Evolutionary conservation across 2,113 vertebrate genomes (phyloP), one percentile per base, ranked within the genome.

Genomic region (Urocitellus parryii): DNA sequence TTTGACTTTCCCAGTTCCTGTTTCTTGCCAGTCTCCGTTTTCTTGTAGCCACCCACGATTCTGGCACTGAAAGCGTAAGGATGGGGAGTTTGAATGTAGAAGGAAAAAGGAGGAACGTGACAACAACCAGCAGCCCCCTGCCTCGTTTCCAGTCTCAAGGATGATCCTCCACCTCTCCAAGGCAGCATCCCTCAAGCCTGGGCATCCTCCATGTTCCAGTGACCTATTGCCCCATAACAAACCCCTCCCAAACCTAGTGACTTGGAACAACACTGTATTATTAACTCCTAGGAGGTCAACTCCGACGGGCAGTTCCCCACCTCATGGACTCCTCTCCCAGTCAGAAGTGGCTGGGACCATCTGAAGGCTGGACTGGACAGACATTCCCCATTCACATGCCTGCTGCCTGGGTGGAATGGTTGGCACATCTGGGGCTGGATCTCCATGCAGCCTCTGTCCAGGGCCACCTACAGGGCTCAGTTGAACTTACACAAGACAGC

Each of bases 1-100:
- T 97, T 87, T 80, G 94, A 97, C 96, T 97, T 98, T 96, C 94
- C 87, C 88, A 95, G 96, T 97, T 98, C 97, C 97, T 97, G 97
- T 98, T 97, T 97, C 97, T 97, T 96, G 97, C 97, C 96, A 95
- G 95, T 97, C 97, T 97, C 91, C 45, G 63, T 88, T 98, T 97
- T 91, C 96, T 94, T 79, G 77, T 88, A 96, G 96, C 95, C 97
- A 93, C 97, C 97, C 97, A 98, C 97, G 91, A 77, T 94, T 88
- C 96, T 97, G 97, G 97, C 97, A 95, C 84, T 17, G 93, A 90
- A 42, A 16, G 37, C 45, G 17, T 45, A 91, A 88, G 95, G 96
- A 92, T 96, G 91, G 86, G 81, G 82, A 91, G 70, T 83, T 51
- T 95, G 95, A 95, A 87, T 89, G 91, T 48, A 89, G 94, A 94